Evolutionary conservation across 2,888 invertebrate species (phyloP).

Genomic region (Yponomeuta evonymella): DNA sequence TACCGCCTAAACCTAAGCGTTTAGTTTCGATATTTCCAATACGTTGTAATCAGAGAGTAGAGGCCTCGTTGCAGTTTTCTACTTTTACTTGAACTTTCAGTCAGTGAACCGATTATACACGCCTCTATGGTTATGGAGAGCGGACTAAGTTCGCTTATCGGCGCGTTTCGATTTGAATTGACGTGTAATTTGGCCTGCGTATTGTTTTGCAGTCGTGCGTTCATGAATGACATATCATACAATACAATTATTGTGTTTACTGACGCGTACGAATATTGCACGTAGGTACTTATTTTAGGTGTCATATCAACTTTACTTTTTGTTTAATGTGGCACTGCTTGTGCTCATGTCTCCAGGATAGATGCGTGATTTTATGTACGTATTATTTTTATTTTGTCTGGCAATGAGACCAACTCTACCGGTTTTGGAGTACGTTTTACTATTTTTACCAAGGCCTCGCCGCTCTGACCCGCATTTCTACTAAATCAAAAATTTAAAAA

Average conservation of each 20-base stretch:
- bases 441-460: too few species aligned
- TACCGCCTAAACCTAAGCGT: neutral
- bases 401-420: too few species aligned
- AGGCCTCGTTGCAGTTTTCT: constrained; percentile 29
- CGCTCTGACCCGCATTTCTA: too few species aligned
- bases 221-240: neutral
- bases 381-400: too few species aligned
- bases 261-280: neutral
- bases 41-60: neutral
- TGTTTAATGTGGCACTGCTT: too few species aligned
- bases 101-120: constrained; percentile 17
- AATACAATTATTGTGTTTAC: neutral
- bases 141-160: constrained; percentile 15
- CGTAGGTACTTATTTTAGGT: neutral
- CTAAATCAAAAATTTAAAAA: too few species aligned
- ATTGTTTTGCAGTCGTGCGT: neutral
- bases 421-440: too few species aligned
- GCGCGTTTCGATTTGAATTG: constrained; percentile 5
- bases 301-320: too few species aligned
- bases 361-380: too few species aligned
- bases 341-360: too few species aligned
- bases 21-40: neutral
- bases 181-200: neutral
- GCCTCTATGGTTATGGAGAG: constrained; percentile 19
- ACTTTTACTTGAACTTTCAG: constrained; percentile 61